Evolutionary conservation across 1,140 invertebrate species (phyloP), one percentile per base, ranked within the genome.

Genomic region (Bombus breviceps): DNA sequence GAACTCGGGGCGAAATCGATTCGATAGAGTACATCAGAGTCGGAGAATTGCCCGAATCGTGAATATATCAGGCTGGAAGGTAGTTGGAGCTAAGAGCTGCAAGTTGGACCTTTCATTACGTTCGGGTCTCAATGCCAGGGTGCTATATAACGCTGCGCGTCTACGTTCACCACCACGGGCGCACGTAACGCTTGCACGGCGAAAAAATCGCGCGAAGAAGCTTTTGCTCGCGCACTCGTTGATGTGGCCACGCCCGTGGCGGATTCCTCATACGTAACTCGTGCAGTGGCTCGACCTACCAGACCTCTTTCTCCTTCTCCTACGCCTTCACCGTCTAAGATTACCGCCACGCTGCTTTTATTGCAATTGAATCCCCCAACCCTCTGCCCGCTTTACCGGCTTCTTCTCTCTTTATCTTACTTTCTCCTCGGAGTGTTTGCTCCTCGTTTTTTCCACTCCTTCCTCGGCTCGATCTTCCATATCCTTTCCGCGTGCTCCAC

Each of bases 211-310:
- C 73, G 84, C 77, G 88, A 89, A 90, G 88, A 91, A 93, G 90
- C 91, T 91, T 90, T 81, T 53, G 82, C 81, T 86, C 86, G 92
- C 91, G 91, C 88, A 91, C 91, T 94, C 93, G 92, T 92, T 92
- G 91, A 94, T 92, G 92, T 95, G 87, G 94, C 94, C 95, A 95
- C 95, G 94, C 94, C 95, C 94, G 94, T 95, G 92, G 94, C 94
- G 92, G 93, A 95, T 94, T 95, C 94, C 94, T 94, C 94, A 94
- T 95, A 95, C 94, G 94, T 95, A 95, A 95, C 94, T 94, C 94
- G 94, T 94, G 93, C 94, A 89, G 94, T 95, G 94, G 94, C 94
- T 95, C 94, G 93, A 95, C 94, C 94, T 95, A 95, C 93, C 93
- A 92, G 92, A 82, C 83, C 90, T 88, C 92, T 83, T 87, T 88